Base-by-base conservation (phyloP, 2,113 vertebrate genomes). In the Alethe diademata region DNA sequence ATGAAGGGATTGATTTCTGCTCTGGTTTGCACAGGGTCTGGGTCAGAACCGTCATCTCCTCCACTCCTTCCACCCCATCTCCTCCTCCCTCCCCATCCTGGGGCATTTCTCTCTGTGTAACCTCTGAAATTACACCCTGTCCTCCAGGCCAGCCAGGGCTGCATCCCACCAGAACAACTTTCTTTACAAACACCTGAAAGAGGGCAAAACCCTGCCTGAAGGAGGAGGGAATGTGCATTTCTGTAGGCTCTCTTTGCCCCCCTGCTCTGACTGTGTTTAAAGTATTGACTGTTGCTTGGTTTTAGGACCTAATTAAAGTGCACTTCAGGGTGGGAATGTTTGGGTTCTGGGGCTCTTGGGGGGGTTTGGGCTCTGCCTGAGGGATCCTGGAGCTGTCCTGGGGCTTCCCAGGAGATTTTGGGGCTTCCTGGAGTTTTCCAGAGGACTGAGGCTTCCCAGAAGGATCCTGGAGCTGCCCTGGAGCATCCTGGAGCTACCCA, bases 241-340 rank as follows among this genome's bases (percentile, higher is more conserved):
- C 81, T 81, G 40, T 6, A 47, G 70, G 48, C 70, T 96, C 38
- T 93, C 67, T 73, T 90, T 96, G 88, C 58, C 74, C 75, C 12
- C 50, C 54, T 1, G 8, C 67, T 83, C 51, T 28, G 64, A 17
- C 12, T 47, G 60, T 67, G 92, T 28, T 62, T 38, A 14, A 73
- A 43, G 0, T 5, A 10, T 82, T 23, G 35, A 84, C 42, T 26
- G 22, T 88, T 62, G 69, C 45, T 83, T 78, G 12, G 0, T 29
- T 90, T 72, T 94, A 99, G 99, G 99, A 99, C 86, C 98, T 99
- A 13, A 99, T 99, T 92, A 98, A 98, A 96, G 99, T 99, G 89
- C 99, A 99, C 91, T 99, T 98, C 95, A 98, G 97, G 48, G 7
- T 6, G 42, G 33, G 56, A 58, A 50, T 0, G 2, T 14, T 13